Evolutionary conservation across 2,113 vertebrate genomes (phyloP).

Genomic region (Edolisoma coerulescens): DNA sequence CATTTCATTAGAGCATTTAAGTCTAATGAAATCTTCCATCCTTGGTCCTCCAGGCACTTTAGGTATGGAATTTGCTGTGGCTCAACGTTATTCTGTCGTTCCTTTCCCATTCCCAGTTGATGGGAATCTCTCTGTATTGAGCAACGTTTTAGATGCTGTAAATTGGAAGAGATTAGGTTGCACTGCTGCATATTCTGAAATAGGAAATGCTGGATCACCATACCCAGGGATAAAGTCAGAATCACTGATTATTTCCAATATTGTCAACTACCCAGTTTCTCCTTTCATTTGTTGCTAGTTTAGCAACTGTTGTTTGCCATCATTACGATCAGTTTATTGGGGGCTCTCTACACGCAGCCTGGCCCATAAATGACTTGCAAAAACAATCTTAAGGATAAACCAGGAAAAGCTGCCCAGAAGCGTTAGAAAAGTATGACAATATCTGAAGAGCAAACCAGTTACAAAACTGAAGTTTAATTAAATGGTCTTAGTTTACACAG

Average conservation of each 20-base stretch:
- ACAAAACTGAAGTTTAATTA: neutral
- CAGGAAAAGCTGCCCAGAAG: neutral
- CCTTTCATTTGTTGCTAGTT: neutral
- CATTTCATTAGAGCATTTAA: conserved; percentile 45
- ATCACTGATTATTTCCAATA: neutral
- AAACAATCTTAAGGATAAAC: neutral
- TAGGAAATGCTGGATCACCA: neutral
- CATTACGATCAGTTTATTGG: neutral
- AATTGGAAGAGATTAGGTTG: conserved; percentile 8
- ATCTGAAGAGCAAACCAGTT: neutral
- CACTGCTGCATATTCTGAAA: neutral
- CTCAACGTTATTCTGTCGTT: conserved; percentile 32
- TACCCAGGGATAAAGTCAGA: neutral
- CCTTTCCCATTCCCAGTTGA: neutral
- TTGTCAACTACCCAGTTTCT: neutral
- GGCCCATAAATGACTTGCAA: neutral
- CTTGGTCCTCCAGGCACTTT: neutral
- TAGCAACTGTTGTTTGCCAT: neutral
- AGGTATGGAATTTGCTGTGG: conserved; percentile 20
- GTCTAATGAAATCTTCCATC: conserved; percentile 58
- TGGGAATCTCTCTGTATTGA: neutral
- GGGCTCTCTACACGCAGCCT: neutral
- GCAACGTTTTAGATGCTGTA: neutral
- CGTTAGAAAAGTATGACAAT: neutral
- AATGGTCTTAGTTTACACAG: neutral